Evolutionary conservation across 2,797 vertebrate genomes (phyloP).

Genomic region (Discoglossus pictus): DNA sequence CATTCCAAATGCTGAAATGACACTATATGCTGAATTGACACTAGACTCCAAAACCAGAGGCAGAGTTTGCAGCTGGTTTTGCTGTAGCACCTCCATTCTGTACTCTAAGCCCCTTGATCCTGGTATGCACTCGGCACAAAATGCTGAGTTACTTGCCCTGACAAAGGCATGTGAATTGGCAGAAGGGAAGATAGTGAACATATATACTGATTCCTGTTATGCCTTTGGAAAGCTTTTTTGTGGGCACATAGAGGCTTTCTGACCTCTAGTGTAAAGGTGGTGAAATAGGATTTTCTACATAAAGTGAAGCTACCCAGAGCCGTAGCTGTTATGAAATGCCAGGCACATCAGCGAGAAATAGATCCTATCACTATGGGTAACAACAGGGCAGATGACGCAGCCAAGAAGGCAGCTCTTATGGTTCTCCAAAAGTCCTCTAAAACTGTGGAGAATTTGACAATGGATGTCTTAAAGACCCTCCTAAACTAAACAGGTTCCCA

Average conservation of each 20-base stretch:
- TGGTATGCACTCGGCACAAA: background rate
- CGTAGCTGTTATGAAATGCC: background rate
- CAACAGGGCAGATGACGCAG: too few relatives aligned
- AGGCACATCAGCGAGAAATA: too few relatives aligned
- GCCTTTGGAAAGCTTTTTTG: background rate
- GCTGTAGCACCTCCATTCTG: constrained; percentile 3
- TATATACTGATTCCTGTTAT: too few relatives aligned
- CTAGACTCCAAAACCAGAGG: background rate
- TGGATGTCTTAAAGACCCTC: too few relatives aligned
- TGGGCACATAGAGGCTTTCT: constrained; percentile 5
- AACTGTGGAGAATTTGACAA: too few relatives aligned
- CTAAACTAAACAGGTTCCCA: too few relatives aligned
- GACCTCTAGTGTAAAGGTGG: background rate
- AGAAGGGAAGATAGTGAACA: too few relatives aligned
- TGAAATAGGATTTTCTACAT: too few relatives aligned
- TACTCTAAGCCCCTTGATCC: too few relatives aligned
- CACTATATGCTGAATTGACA: background rate
- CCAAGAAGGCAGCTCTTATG: too few relatives aligned
- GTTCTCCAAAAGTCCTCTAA: too few relatives aligned
- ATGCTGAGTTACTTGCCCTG: background rate
- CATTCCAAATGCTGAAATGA: constrained; percentile 7
- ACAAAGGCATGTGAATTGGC: background rate
- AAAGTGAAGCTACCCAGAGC: too few relatives aligned
- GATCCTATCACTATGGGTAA: constrained; percentile 5
- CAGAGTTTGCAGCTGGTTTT: background rate